Base-by-base conservation (phyloP, 2,113 vertebrate genomes). In the Apistogramma diplotaenia region DNA sequence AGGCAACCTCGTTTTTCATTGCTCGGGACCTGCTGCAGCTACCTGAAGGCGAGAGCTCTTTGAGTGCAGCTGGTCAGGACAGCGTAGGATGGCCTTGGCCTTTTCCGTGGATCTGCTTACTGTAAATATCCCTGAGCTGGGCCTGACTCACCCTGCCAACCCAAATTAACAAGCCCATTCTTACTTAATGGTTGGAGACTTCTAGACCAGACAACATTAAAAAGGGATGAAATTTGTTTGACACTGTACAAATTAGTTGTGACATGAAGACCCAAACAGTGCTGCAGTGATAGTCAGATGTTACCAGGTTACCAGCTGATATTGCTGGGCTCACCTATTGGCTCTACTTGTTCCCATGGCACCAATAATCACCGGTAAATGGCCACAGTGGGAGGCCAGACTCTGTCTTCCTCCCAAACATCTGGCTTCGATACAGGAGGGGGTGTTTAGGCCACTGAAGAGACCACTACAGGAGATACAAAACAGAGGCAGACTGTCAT, bases 261-360 rank as follows among this genome's bases (percentile, higher is more conserved):
- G 33, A 67, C 46, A 70, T 67, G 3, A 29, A 16, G 18, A 4
- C 40, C 25, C 16, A 49, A 49, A 70, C 40, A n/a, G 65, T 51
- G 25, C 43, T 21, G n/a, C n/a, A n/a, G n/a, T n/a, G n/a, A n/a
- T n/a, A n/a, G n/a, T n/a, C n/a, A n/a, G n/a, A n/a, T n/a, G n/a
- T n/a, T n/a, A n/a, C n/a, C n/a, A n/a, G n/a, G n/a, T n/a, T n/a
- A n/a, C n/a, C n/a, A n/a, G n/a, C 10, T 13, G 10, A 73, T 15
- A 16, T 7, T 8, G 15, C 19, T 43, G 19, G 21, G 1, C 85
- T 85, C 86, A 95, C 94, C 94, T 95, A 91, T 93, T 93, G 79
- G 83, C 86, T 62, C 91, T 89, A 75, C 86, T 93, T 84, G 93
- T 91, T 92, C 94, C 94, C 95, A 96, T 95, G 81, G 86, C 93